These are phyloP conservation scores for Selene dorsalis DNA, from an alignment of 2,797 vertebrate species.

Conservation along the genomic window DNA sequence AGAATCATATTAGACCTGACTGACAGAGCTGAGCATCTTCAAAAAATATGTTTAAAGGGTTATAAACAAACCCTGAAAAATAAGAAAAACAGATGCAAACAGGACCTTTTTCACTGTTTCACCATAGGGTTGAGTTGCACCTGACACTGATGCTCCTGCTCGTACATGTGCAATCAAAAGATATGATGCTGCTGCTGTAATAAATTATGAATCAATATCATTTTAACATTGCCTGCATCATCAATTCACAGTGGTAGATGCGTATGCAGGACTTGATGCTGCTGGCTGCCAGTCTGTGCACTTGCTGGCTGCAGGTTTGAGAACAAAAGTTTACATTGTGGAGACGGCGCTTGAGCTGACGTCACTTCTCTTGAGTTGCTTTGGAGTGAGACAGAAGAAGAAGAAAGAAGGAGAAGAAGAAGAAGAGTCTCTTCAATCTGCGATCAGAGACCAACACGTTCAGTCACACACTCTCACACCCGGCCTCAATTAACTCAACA, in stretches of 20 bases:
- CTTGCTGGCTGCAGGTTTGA: constrained; percentile 19
- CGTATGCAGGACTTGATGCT: neutral
- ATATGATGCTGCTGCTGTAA: neutral
- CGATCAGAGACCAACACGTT: constrained; percentile 77
- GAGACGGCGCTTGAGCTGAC: constrained; percentile 83
- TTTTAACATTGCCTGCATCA: neutral
- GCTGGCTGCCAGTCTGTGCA: constrained; percentile 9
- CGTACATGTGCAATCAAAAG: neutral
- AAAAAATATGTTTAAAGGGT: neutral
- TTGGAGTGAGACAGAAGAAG: constrained; percentile 81
- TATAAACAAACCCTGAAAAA: neutral
- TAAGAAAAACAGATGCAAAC: neutral
- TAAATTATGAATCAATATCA: no score
- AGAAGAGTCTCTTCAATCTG: constrained; percentile 83
- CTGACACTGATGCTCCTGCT: neutral
- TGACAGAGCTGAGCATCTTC: neutral
- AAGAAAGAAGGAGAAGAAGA: constrained; percentile 62
- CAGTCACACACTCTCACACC: constrained; percentile 55
- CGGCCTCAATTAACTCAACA: constrained; percentile 60
- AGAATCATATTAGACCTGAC: neutral
- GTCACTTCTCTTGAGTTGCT: constrained; percentile 86
- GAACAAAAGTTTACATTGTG: constrained; percentile 58
- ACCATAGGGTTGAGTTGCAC: neutral
- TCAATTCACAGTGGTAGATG: no score
- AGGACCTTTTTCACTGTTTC: neutral